Percentiles rank a stretch among this genome's conserved stretches.
phyloP scores from a whole-genome alignment of 1,140 invertebrate genomes.

The Atta colombica region DNA sequence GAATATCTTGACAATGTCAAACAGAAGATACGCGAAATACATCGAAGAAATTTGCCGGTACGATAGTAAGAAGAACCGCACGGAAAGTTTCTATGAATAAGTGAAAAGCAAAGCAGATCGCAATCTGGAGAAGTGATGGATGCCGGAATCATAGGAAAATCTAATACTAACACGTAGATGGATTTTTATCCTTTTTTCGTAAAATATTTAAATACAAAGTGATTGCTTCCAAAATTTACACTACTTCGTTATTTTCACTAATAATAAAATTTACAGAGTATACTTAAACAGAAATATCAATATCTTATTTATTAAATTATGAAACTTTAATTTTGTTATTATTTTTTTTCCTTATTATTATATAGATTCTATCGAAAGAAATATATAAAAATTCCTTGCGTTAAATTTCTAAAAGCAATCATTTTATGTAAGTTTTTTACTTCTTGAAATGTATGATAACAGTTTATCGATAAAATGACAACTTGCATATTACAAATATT shows the following conservation, averaged over 20 bases:
- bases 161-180: neutral
- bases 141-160: slow-evolving; percentile 7
- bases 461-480: slow-evolving; percentile 57
- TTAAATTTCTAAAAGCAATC: slow-evolving; percentile 15
- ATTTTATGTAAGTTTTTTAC: slow-evolving; percentile 30
- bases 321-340: neutral
- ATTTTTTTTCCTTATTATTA: neutral
- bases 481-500: slow-evolving; percentile 39
- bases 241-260: neutral
- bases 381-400: neutral
- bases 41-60: slow-evolving; percentile 2
- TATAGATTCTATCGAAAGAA: neutral
- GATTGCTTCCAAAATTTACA: slow-evolving; percentile 26
- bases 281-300: neutral
- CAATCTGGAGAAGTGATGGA: slow-evolving; percentile 15
- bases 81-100: slow-evolving; percentile 30
- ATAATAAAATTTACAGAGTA: neutral
- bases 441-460: slow-evolving; percentile 13
- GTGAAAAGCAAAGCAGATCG: slow-evolving; percentile 14
- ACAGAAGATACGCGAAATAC: neutral
- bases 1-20: slow-evolving; percentile 1
- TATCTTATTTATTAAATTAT: neutral
- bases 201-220: slow-evolving; percentile 10
- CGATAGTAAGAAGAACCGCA: slow-evolving; percentile 1
- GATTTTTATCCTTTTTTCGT: neutral